Evolutionary conservation across 1,140 invertebrate genomes (phyloP).

Genomic region (Hypothenemus hampei): DNA sequence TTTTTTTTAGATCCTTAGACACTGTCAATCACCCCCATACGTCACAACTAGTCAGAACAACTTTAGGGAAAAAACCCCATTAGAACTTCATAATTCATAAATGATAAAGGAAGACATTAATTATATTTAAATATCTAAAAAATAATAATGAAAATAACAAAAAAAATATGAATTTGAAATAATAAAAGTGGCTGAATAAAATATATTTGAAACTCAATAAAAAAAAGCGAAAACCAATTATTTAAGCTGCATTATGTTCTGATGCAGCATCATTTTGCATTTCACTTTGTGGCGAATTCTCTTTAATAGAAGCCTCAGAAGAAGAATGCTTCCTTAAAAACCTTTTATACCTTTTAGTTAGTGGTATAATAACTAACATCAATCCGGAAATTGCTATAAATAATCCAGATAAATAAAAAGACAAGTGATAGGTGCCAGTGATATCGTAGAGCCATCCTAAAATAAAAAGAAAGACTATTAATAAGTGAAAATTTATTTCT

Average conservation of each 20-base stretch:
- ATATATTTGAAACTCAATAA: neutral
- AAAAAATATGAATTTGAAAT: neutral
- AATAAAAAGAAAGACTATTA: no score
- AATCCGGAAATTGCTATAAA: conserved; percentile 81
- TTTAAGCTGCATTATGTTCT: neutral
- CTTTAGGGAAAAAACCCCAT: no score
- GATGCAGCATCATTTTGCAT: neutral
- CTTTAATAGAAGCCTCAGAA: conserved; percentile 22
- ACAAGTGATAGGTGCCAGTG: conserved; percentile 71
- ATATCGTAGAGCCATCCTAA: conserved; percentile 76
- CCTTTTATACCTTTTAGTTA: conserved; percentile 48
- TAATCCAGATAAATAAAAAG: conserved; percentile 81
- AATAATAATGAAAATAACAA: no score
- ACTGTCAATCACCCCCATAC: no score
- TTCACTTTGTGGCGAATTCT: conserved; percentile 26
- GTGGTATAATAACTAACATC: conserved; percentile 64
- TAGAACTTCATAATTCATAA: no score
- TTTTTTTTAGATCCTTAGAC: no score
- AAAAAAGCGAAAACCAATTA: neutral
- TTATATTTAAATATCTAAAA: no score
- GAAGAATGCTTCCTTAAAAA: conserved; percentile 33
- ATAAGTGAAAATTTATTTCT: no score
- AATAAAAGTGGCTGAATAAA: neutral
- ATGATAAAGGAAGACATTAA: no score
- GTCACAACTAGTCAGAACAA: no score